Evolutionary conservation across 2,113 vertebrate species (phyloP), one percentile per base, ranked within the genome.

Genomic region (Lycaon pictus): DNA sequence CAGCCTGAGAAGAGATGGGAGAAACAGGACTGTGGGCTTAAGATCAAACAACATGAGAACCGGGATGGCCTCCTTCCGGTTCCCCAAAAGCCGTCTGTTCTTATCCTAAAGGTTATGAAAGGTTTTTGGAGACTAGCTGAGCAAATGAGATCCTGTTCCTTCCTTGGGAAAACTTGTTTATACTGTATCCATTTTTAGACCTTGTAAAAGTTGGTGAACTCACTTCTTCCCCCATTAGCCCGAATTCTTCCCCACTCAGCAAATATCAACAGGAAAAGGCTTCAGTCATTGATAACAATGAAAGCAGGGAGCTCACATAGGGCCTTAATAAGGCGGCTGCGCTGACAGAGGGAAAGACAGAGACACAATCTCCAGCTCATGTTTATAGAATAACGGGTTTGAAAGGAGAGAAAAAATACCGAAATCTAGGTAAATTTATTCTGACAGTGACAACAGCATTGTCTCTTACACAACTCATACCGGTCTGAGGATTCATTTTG

Each of bases 91-190:
- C 87, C 11, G 67, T 93, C 84, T 95, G 89, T 87, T 97, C 60
- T 94, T 92, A 93, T 97, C 98, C 71, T 93, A 58, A 95, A 97
- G 97, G 96, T 95, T 98, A 96, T 48, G 94, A 93, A 32, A 63
- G 97, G 86, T 95, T 97, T 58, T 95, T 76, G 74, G 83, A 93
- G 79, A 96, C 60, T 35, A 87, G 80, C 91, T 98, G 95, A 98
- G 98, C 89, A 97, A 3, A 43, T 29, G 96, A 35, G 92, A 96
- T 81, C 89, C 98, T 97, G 91, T 93, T 98, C 96, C 95, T 98
- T 98, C 98, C 98, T 96, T 92, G 89, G 95, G 98, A 98, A 98
- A 98, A 96, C 92, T 83, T 65, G 83, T 97, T 98, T 98, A 98
- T 94, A 90, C 98, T 93, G 27, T 8, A n/a, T 93, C 90, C 32